phyloP scores from a whole-genome alignment of 2,797 vertebrate species.

The Falco cherrug region DNA sequence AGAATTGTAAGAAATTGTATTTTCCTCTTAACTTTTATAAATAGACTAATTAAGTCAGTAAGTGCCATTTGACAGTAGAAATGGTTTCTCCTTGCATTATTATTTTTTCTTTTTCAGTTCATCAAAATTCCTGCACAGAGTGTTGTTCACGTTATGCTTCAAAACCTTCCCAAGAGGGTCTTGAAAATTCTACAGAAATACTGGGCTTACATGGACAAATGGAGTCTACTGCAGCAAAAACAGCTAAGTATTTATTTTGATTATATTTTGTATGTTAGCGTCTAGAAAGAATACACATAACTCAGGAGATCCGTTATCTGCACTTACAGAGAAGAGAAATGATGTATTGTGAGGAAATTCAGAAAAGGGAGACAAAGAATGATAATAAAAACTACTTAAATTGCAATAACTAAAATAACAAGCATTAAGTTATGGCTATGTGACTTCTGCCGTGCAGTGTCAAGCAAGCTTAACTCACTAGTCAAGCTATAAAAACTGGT shows the following conservation, averaged over 20 bases:
- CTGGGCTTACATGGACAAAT: neutral
- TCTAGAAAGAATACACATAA: neutral
- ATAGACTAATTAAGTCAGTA: neutral
- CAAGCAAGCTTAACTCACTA: neutral
- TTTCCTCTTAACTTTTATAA: neutral
- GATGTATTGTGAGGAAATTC: neutral
- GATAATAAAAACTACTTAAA: neutral
- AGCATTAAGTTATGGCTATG: neutral
- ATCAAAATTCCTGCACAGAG: neutral
- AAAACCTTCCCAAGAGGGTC: neutral
- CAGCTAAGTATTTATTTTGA: neutral
- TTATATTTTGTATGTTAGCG: neutral
- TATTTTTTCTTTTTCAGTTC: neutral
- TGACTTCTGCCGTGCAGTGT: neutral
- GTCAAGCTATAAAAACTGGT: neutral
- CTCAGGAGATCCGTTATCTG: neutral
- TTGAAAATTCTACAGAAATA: neutral
- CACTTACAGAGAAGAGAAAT: neutral
- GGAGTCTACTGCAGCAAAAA: neutral
- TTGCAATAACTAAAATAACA: neutral
- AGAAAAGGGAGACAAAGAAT: neutral
- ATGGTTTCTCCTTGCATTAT: neutral
- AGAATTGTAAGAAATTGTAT: neutral
- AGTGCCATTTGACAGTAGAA: neutral
- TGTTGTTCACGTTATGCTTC: neutral